These are phyloP conservation scores for Eremobia ochroleuca DNA, from an alignment of 2,888 invertebrate genomes.

Conservation along the genomic window DNA sequence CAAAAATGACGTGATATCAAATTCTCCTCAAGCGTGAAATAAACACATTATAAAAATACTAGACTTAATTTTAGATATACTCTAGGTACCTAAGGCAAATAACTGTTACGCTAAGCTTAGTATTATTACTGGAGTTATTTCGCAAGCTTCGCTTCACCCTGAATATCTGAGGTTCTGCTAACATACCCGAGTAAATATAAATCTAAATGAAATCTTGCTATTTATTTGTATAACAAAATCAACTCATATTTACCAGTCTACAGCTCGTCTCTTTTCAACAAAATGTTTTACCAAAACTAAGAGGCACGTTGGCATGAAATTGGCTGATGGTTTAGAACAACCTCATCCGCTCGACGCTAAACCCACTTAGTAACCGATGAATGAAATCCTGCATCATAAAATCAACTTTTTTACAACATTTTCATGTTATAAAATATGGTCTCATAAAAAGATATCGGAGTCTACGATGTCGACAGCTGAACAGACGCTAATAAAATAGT, in stretches of 20 bases:
- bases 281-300: too few relatives aligned
- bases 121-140: neutral
- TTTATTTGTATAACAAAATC: too few relatives aligned
- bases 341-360: neutral
- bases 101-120: constrained; percentile 1
- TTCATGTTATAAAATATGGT: neutral
- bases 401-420: neutral
- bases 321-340: neutral
- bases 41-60: neutral
- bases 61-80: neutral
- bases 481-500: neutral
- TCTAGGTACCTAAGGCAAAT: neutral
- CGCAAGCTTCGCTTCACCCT: neutral
- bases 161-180: neutral
- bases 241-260: too few relatives aligned
- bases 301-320: neutral
- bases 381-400: neutral
- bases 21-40: too few relatives aligned
- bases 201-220: neutral
- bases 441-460: neutral
- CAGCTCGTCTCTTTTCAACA: too few relatives aligned
- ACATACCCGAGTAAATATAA: neutral
- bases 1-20: neutral
- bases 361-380: neutral
- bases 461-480: neutral